Evolutionary conservation across 2,113 vertebrate species (phyloP).

Genomic region (Trochalopteron elliotii): DNA sequence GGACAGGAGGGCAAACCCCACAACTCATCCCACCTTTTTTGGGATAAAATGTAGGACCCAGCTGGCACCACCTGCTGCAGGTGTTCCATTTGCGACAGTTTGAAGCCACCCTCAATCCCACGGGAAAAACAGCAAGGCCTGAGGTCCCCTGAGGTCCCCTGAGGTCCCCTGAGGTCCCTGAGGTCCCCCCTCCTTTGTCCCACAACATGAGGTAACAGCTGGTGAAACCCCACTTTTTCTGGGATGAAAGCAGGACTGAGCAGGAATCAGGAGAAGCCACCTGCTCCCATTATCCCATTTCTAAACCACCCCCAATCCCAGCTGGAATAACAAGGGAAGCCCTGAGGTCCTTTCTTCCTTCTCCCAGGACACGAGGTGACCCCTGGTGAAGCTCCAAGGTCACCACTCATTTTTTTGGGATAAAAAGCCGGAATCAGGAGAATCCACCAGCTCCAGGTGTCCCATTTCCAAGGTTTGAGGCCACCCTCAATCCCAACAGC

Average conservation of each 20-base stretch:
- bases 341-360: not conserved
- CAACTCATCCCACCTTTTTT: accelerated
- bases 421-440: accelerated
- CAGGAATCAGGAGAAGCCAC: accelerated
- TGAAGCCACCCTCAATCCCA: not conserved
- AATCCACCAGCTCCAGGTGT: not conserved
- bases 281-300: not conserved
- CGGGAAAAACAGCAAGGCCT: not conserved
- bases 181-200: no score
- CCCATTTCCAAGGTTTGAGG: no score
- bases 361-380: no score
- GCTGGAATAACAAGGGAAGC: no score
- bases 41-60: not conserved
- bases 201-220: accelerated
- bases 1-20: not conserved
- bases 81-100: accelerated
- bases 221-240: not conserved
- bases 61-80: accelerated
- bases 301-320: not conserved
- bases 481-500: not conserved
- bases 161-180: no score
- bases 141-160: not conserved
- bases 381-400: not conserved
- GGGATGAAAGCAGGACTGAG: not conserved
- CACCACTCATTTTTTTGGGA: accelerated